Percentiles rank a stretch among this genome's conserved stretches.
These are phyloP conservation scores for Borostomias antarcticus DNA, from an alignment of 2,797 vertebrate genomes.

Conservation along the genomic window DNA sequence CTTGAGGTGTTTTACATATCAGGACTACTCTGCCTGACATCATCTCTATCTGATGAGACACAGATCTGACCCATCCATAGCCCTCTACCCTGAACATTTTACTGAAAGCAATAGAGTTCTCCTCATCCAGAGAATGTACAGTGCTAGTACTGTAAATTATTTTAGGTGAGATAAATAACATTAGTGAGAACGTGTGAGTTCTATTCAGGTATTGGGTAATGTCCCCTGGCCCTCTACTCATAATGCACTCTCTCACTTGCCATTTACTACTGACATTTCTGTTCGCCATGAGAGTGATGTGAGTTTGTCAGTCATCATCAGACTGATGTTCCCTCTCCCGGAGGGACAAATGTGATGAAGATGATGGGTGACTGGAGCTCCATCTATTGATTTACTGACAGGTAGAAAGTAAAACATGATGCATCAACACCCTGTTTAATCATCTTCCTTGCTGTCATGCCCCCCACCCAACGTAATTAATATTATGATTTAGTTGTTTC, in stretches of 20 bases:
- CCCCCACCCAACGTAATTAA: no score
- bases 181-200: background rate
- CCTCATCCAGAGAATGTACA: no score
- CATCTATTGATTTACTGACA: conserved; percentile 25
- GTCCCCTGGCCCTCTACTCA: background rate
- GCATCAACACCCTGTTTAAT: conserved; percentile 14
- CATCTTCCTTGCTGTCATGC: background rate
- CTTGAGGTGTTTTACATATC: background rate
- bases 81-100: no score
- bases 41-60: no score
- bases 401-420: conserved; percentile 26
- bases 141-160: background rate
- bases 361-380: conserved; percentile 28
- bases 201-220: background rate
- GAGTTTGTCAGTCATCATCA: conserved; percentile 6
- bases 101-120: no score
- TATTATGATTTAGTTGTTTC: no score
- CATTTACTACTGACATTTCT: conserved; percentile 21
- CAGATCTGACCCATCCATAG: no score
- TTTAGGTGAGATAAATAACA: background rate
- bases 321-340: conserved; percentile 13
- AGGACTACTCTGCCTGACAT: background rate
- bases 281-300: background rate
- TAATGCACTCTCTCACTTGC: background rate
- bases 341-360: conserved; percentile 10